These are phyloP conservation scores for Struthidea cinerea DNA, from an alignment of 2,113 vertebrate species.

Conservation along the genomic window DNA sequence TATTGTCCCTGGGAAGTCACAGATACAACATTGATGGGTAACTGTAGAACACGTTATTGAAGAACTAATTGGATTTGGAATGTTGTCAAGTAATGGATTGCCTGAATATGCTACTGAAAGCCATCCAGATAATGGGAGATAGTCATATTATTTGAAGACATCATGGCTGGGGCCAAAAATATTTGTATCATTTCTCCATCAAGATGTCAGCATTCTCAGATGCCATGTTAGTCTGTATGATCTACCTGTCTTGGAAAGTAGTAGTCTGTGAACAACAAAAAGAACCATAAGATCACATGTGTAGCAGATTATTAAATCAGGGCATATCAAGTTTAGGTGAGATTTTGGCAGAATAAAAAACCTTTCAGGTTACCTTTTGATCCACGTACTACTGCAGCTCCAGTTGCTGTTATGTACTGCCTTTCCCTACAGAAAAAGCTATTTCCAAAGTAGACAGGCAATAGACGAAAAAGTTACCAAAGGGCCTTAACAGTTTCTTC, in stretches of 20 bases:
- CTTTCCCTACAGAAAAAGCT: background rate
- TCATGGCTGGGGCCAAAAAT: background rate
- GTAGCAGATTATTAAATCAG: background rate
- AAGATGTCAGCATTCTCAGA: background rate
- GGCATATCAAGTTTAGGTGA: background rate
- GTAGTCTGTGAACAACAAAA: background rate
- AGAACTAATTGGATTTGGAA: slow-evolving; percentile 2
- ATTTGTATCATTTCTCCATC: background rate
- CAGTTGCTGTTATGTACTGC: background rate
- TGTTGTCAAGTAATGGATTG: background rate
- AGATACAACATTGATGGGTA: background rate
- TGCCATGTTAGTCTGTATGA: background rate
- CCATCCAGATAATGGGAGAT: background rate
- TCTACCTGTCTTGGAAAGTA: background rate
- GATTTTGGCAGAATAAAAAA: background rate
- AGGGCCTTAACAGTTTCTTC: background rate
- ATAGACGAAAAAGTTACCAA: background rate
- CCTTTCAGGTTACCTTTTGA: background rate
- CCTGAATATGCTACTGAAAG: background rate
- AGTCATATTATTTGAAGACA: background rate
- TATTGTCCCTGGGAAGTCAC: background rate
- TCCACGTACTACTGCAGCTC: background rate
- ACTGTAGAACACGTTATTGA: background rate
- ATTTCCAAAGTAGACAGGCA: background rate
- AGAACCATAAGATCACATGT: background rate